phyloP scores from a whole-genome alignment of 2,888 invertebrate genomes.

The Horisme vitalbata region DNA sequence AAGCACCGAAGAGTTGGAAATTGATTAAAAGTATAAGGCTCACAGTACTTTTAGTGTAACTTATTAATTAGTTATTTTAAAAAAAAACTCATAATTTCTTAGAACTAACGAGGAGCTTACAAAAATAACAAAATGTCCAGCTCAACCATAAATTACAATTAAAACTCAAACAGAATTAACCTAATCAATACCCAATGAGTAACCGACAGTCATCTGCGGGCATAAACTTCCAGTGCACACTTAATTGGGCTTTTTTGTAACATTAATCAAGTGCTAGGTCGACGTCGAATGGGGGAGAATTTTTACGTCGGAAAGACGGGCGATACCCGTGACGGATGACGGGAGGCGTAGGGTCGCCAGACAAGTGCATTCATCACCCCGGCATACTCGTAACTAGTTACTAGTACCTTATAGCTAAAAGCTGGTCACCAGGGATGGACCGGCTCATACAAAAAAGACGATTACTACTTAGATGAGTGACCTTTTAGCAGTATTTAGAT shows the following conservation, averaged over 20 bases:
- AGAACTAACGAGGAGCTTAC: no score
- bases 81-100: no score
- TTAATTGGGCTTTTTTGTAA: conserved; percentile 79
- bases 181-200: conserved; percentile 31
- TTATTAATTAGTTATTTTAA: no score
- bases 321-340: conserved; percentile 68
- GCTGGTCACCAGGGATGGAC: no score
- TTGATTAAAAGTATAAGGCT: no score
- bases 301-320: conserved; percentile 64
- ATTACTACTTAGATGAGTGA: no score
- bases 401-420: background rate
- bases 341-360: conserved; percentile 50
- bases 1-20: no score
- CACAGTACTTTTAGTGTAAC: no score
- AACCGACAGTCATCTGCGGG: conserved; percentile 46
- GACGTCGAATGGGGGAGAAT: conserved; percentile 65
- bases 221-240: conserved; percentile 62
- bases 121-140: no score
- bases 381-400: conserved; percentile 11
- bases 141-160: conserved; percentile 20
- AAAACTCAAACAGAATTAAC: conserved; percentile 8
- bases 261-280: conserved; percentile 74
- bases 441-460: no score
- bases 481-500: no score
- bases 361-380: conserved; percentile 62